Base-by-base conservation (phyloP, 2,888 invertebrate genomes). In the Meghimatium bilineatum region DNA sequence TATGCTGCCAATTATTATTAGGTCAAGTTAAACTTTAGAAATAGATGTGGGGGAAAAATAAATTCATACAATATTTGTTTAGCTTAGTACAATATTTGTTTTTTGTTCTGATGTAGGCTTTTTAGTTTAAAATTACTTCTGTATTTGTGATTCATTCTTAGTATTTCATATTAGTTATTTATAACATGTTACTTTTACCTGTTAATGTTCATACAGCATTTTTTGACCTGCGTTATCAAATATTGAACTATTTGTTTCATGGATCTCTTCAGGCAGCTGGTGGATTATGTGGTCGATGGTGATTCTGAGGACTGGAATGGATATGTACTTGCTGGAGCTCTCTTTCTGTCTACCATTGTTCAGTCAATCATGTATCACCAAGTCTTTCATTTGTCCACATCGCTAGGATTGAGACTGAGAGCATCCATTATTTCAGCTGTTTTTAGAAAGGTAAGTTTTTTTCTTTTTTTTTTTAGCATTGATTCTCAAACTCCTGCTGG, bases 341-440 rank as follows among this genome's bases (percentile, higher is more conserved):
- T 99, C 80, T 95, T 98, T 87, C 89, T 95, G 0, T 95, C 96
- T 72, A 96, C 97, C 0, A 95, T 95, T 0, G 92, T 96, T 0
- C 97, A 98, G 94, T 97, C 98, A 0, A 93, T 98, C 89, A 94
- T 98, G 66, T 94, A 97, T 38, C 96, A 97, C 1, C 97, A 97
- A 91, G 97, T 98, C 94, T 98, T 97, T 94, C 96, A 97, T 91
- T 95, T 96, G 85, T 92, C 94, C 87, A 93, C 97, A 93, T 95
- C 97, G 78, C 96, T 97, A 26, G 98, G 98, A 3, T 96, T 99
- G 95, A 95, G 97, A 81, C 96, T 98, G 90, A 95, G 97, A 82
- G 97, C 97, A 0, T 96, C 97, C 0, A 93, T 98, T 56, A 96
- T 97, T 23, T 96, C 97, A 88, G 96, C 97, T 79, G 96, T 98